Base-by-base conservation (phyloP, 2,888 invertebrate species). In the Elysia crispata region DNA sequence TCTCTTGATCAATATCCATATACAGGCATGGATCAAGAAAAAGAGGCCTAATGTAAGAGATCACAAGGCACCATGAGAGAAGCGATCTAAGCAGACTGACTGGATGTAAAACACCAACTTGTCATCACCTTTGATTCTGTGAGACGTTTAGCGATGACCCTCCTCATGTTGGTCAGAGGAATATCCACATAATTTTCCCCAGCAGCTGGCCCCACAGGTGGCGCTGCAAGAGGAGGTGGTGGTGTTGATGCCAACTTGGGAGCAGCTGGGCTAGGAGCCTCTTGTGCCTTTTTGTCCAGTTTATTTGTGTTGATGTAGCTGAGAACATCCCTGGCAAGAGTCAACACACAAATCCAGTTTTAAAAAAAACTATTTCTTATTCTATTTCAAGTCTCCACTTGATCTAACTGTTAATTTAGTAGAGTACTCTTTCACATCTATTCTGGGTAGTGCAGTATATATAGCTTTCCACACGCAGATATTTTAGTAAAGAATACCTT, bases 131-230 rank as follows among this genome's bases (percentile, higher is more conserved):
- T 95, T 0, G 95, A 95, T 89, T 94, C 93, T 20, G 94, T 93
- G 11, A 95, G 92, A 84, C 95, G 91, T 87, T 94, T 94, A 1
- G 95, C 95, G 85, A 95, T 95, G 8, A 94, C 93, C 81, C 92
- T 93, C 83, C 95, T 92, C 93, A 95, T 94, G 85, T 92, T 94
- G 1, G 94, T 93, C 67, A 94, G 91, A 80, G 94, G 94, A 66
- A 94, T 90, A 88, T 95, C 95, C 66, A 92, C 67, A 31, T 25
- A 86, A 31, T 62, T 82, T 82, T 62, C 41, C 1, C 90, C 31
- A 64, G 91, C 90, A 54, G 81, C 83, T 57, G 87, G 82, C 54
- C 86, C 82, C n/a, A 86, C 18, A 0, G 78, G n/a, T n/a, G 76
- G 23, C 8, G 72, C 18, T 11, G 81, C 28, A 8, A 64, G 54